Evolutionary conservation across 2,888 invertebrate genomes (phyloP), one percentile per base, ranked within the genome.

Genomic region (Polyommatus icarus): DNA sequence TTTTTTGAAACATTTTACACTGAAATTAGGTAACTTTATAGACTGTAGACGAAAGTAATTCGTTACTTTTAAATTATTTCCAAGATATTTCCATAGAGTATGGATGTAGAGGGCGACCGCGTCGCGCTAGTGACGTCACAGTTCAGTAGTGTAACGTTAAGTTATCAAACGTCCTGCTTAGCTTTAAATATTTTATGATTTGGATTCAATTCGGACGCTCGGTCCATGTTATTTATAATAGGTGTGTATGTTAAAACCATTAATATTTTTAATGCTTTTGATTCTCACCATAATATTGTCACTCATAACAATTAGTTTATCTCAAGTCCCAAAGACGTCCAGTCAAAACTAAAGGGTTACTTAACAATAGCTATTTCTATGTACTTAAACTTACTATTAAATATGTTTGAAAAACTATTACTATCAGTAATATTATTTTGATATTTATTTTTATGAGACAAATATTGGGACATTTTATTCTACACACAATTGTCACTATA

Each of bases 1-100:
- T 87, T 89, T 90, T 90, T 90, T 88, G 85, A 89, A 90, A 89
- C 84, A 85, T 87, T 88, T 87, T 89, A 87, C 84, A 87, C 87
- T 89, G 86, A 87, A 89, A 88, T 90, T 89, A 87, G 87, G 90
- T 91, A 90, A 91, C 90, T 88, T 89, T 89, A 89, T 91, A 92
- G 91, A 90, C 88, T 91, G 87, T 93, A 91, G 89, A 86, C 88
- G 85, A 84, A 85, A 84, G 91, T 93, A 92, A 92, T 92, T 92
- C 93, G 91, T 93, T 93, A 92, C 91, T 92, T 90, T 90, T 89
- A 89, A 91, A 91, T 89, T 88, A 90, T 93, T 91, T 90, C 90
- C 89, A 90, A 90, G 90, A 90, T 87, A 86, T 90, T 90, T 91
- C 88, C 89, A 90, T 85, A 86, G 83, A 86, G 84, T 86, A 85